phyloP scores from a whole-genome alignment of 2,113 vertebrate species.

The Cynocephalus volans region DNA sequence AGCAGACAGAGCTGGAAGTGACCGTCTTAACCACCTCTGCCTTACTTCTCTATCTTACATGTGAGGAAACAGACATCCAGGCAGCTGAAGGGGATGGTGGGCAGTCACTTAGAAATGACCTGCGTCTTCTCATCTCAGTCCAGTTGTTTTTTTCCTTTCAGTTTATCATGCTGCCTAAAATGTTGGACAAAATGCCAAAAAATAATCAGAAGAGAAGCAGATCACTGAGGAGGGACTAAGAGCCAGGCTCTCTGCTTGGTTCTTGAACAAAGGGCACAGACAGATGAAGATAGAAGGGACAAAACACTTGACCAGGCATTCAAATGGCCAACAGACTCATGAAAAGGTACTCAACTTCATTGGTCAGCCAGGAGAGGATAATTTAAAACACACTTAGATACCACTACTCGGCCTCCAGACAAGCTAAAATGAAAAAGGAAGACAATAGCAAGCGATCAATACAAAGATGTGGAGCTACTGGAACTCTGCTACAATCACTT shows the following conservation, averaged over 20 bases:
- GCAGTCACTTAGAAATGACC: not conserved
- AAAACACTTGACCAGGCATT: not conserved
- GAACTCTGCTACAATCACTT: not conserved
- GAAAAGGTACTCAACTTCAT: not conserved
- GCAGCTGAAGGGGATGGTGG: not conserved
- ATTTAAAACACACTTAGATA: not conserved
- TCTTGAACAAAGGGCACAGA: not conserved
- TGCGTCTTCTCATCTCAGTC: not conserved
- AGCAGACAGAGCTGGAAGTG: conserved; percentile 13
- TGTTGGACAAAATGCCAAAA: not conserved
- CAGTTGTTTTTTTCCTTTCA: not conserved
- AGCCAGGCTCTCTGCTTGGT: not conserved
- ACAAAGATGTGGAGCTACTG: not conserved
- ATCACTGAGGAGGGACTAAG: not conserved
- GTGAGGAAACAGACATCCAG: not conserved
- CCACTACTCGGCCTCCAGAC: not conserved
- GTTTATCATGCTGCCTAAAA: not conserved
- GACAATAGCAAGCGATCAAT: not conserved
- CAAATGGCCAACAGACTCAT: too few relatives aligned
- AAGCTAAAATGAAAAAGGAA: not conserved
- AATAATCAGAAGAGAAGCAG: not conserved
- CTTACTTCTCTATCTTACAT: not conserved
- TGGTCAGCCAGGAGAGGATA: not conserved
- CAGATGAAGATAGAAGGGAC: not conserved
- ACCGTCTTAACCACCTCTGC: not conserved